Evolutionary conservation across 1,140 invertebrate species (phyloP).

Genomic region (Ceratosolen solmsi): DNA sequence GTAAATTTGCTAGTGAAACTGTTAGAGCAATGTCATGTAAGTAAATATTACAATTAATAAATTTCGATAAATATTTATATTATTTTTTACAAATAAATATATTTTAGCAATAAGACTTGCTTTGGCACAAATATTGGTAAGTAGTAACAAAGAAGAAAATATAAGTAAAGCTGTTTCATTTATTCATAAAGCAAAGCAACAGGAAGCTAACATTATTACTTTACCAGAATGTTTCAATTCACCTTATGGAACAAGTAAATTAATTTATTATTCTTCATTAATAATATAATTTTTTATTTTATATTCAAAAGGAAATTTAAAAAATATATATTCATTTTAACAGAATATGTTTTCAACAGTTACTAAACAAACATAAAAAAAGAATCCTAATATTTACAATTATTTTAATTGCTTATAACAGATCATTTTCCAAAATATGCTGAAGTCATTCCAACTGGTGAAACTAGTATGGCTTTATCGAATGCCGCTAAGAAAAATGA

Average conservation of each 20-base stretch:
- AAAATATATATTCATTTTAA: background rate
- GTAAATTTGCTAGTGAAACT: conserved; percentile 44
- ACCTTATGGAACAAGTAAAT: conserved; percentile 88
- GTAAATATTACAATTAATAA: conserved; percentile 40
- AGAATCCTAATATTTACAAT: too few species aligned
- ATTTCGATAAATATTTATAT: conserved; percentile 9
- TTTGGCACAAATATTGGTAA: conserved; percentile 86
- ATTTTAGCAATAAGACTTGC: conserved; percentile 76
- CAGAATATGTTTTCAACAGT: too few species aligned
- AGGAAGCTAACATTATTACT: conserved; percentile 84
- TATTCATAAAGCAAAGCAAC: conserved; percentile 83
- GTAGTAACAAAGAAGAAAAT: conserved; percentile 84
- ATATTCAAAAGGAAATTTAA: too few species aligned
- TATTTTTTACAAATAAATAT: background rate
- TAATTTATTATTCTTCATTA: background rate
- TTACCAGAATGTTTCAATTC: conserved; percentile 96
- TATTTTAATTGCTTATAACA: too few species aligned
- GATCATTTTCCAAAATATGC: conserved; percentile 90
- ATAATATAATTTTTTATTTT: background rate
- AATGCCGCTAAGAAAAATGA: conserved; percentile 83
- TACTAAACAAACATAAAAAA: too few species aligned
- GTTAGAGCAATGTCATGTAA: conserved; percentile 62
- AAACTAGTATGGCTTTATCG: conserved; percentile 82
- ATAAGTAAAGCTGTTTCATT: conserved; percentile 80
- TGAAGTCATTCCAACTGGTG: conserved; percentile 85